Conservation (phyloP, 2,797 vertebrate genomes). For the Kryptolebias ocellatus region DNA sequence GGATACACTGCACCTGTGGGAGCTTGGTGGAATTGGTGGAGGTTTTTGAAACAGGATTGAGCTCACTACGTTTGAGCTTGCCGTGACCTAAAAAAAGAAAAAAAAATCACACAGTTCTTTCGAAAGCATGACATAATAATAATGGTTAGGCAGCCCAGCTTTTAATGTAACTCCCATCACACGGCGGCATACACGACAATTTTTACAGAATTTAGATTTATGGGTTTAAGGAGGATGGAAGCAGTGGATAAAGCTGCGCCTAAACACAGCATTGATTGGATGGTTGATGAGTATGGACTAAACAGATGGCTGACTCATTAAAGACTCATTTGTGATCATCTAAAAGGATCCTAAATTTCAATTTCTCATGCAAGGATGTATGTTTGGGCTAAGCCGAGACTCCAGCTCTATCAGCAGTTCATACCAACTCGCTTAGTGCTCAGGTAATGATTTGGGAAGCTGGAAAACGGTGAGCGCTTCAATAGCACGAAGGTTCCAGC, state of each 20-base stretch:
- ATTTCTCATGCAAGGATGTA: conserved; percentile 57
- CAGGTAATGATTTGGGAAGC: conserved; percentile 73
- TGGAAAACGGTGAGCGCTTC: conserved; percentile 62
- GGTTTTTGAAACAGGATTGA: conserved; percentile 55
- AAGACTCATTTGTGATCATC: conserved; percentile 70
- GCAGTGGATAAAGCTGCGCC: conserved; percentile 36
- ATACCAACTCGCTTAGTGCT: conserved; percentile 66
- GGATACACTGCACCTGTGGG: conserved; percentile 56
- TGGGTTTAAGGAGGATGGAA: conserved; percentile 23
- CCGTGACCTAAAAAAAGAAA: conserved; percentile 43
- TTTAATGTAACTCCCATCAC: conserved; percentile 38
- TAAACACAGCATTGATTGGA: conserved; percentile 31
- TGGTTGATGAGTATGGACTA: conserved; percentile 41
- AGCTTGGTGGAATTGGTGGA: conserved; percentile 57
- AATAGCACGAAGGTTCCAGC: conserved; percentile 56
- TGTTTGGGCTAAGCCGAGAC: conserved; percentile 58
- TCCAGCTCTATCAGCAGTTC: conserved; percentile 61
- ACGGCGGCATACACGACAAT: conserved; percentile 12
- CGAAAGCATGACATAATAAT: conserved; percentile 56
- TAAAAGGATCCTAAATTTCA: conserved; percentile 68
- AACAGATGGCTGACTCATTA: conserved; percentile 68
- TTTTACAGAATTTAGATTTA: conserved; percentile 27
- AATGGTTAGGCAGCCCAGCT: conserved; percentile 37
- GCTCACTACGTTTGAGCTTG: conserved; percentile 51
- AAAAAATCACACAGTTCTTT: conserved; percentile 27